Percentiles rank a stretch among this genome's conserved stretches.
Conservation (phyloP, 92 coral and sea anemone genomes). For the Zoanthus sansibaricus region DNA sequence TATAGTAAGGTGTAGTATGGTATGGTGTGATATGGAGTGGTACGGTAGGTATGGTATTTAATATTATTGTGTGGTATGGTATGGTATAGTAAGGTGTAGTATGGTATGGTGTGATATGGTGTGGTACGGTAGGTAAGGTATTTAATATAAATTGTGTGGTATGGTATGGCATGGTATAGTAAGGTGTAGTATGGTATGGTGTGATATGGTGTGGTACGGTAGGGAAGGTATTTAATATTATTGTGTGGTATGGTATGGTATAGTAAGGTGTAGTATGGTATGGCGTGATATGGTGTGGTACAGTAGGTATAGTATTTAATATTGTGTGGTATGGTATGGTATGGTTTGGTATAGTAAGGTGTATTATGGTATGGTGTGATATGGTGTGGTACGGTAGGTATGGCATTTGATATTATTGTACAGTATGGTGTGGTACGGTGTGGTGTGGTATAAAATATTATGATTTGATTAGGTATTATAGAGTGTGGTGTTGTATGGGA, state of each 20-base stretch:
- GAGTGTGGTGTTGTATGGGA: not conserved
- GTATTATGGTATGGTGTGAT: too few species aligned
- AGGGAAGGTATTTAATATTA: too few species aligned
- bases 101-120: not conserved
- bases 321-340: too few species aligned
- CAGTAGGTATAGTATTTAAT: too few species aligned
- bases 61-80: not conserved
- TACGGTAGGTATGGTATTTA: not conserved
- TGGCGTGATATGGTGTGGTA: not conserved
- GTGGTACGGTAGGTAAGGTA: not conserved
- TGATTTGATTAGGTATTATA: too few species aligned
- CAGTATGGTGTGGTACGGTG: not conserved
- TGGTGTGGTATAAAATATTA: too few species aligned
- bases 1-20: too few species aligned
- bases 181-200: not conserved
- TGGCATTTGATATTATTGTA: too few species aligned
- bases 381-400: too few species aligned
- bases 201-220: not conserved
- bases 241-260: not conserved
- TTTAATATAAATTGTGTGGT: not conserved
- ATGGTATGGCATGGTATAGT: too few species aligned
- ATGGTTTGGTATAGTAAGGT: not conserved
- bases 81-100: not conserved
- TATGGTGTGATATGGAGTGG: not conserved
- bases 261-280: too few species aligned